Conservation (phyloP, 1,140 invertebrate genomes). For the Apocrypta bakeri region DNA sequence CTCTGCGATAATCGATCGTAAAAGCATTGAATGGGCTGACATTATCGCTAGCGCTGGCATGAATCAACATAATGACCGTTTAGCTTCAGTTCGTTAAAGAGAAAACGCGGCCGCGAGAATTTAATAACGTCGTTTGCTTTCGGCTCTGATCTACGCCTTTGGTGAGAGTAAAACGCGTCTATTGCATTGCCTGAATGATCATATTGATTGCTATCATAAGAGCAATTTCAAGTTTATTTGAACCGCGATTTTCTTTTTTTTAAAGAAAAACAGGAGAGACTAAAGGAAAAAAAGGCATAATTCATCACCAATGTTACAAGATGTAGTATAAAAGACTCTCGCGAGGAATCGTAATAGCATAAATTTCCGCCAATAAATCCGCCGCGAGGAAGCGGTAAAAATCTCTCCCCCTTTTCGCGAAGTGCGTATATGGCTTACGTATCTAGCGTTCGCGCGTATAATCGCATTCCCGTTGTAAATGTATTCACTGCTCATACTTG, state of each 20-base stretch:
- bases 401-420: conserved; percentile 54
- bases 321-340: conserved; percentile 31
- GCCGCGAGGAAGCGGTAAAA: conserved; percentile 57
- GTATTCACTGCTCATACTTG: conserved; percentile 63
- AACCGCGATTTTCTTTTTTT: no score
- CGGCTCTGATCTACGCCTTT: not conserved
- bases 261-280: not conserved
- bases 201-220: not conserved
- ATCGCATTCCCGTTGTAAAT: conserved; percentile 72
- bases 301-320: conserved; percentile 30
- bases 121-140: conserved; percentile 32
- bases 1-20: conserved; percentile 70
- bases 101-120: not conserved
- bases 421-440: not conserved
- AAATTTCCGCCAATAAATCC: conserved; percentile 73
- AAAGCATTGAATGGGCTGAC: conserved; percentile 60
- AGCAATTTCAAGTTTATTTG: no score
- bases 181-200: not conserved
- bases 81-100: conserved; percentile 46
- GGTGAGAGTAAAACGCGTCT: not conserved
- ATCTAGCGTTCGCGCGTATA: conserved; percentile 50
- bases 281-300: conserved; percentile 18
- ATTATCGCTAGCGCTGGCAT: conserved; percentile 56
- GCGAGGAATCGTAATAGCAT: conserved; percentile 56
- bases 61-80: conserved; percentile 57